Base-by-base conservation (phyloP, 1,140 invertebrate species). In the Anoplolepis gracilipes region DNA sequence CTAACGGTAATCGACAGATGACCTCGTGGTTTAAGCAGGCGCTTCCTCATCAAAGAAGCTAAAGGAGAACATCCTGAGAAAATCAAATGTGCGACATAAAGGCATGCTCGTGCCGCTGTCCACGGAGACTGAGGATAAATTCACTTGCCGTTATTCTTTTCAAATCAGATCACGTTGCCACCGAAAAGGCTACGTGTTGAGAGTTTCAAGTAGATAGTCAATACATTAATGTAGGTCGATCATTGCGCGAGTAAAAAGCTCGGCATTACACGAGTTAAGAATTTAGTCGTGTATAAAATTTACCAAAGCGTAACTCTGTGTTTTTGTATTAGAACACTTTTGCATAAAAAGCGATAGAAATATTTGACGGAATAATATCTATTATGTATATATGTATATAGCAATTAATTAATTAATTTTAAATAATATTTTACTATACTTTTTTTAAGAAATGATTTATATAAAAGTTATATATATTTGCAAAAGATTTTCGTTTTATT, bases 121-220 rank as follows among this genome's bases (percentile, higher is more conserved):
- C 75, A 36, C 22, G 3, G 11, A 28, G 4, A 46, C 46, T 84
- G 79, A 49, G 3, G 46, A 87, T 85, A 87, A 92, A 91, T 92
- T 86, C 65, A 85, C 62, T 57, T 90, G 87, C 92, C 92, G 92
- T 93, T 93, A 92, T 85, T 87, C 62, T 73, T 91, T 91, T 91
- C 85, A 88, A 92, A 93, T 88, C 88, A 76, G 77, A 84, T 89
- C 88, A 86, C 88, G 82, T 85, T 87, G 89, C 85, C 77, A 84
- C 87, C 86, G 85, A 91, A 93, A 93, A 91, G 84, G 49, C 53
- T 79, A 87, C 84, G 84, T 87, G 75, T 49, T 49, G 76, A n/a
- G 89, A 72, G 75, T 91, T 77, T 82, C 16, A 90, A 92, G 61
- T 75, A n/a, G 73, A 78, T 61, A 67, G 78, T 65, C 85, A 87